Evolutionary conservation across 1,140 invertebrate species (phyloP).

Genomic region (Diploscapter pachys): DNA sequence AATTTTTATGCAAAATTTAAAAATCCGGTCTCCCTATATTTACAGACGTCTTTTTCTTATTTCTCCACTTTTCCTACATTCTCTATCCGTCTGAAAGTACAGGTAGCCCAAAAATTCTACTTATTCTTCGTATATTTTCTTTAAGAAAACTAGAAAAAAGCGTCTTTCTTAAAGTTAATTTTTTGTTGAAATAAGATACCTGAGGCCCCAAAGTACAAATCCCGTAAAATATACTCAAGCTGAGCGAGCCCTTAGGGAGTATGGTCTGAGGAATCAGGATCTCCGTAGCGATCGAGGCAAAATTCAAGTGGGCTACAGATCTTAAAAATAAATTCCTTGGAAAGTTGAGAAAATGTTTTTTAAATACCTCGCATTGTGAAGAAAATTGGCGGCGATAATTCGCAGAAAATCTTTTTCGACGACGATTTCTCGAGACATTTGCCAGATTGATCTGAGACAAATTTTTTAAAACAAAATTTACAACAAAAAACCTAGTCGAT

Average conservation of each 20-base stretch:
- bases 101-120: background rate
- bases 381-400: conserved; percentile 52
- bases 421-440: conserved; percentile 43
- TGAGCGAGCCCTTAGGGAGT: conserved; percentile 51
- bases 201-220: conserved; percentile 47
- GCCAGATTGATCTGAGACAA: background rate
- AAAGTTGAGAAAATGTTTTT: background rate
- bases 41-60: no score
- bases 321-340: conserved; percentile 21
- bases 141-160: conserved; percentile 36
- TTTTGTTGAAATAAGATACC: conserved; percentile 25
- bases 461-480: no score
- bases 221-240: conserved; percentile 47
- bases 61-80: no score
- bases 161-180: conserved; percentile 14
- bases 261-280: conserved; percentile 50
- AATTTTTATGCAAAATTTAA: background rate
- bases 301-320: conserved; percentile 51
- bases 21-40: background rate
- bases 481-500: no score
- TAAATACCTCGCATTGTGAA: conserved; percentile 45
- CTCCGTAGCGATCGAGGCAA: conserved; percentile 55
- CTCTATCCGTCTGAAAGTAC: no score
- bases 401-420: conserved; percentile 43
- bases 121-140: conserved; percentile 24